phyloP scores from a whole-genome alignment of 2,797 vertebrate genomes.

The Thamnophis elegans region DNA sequence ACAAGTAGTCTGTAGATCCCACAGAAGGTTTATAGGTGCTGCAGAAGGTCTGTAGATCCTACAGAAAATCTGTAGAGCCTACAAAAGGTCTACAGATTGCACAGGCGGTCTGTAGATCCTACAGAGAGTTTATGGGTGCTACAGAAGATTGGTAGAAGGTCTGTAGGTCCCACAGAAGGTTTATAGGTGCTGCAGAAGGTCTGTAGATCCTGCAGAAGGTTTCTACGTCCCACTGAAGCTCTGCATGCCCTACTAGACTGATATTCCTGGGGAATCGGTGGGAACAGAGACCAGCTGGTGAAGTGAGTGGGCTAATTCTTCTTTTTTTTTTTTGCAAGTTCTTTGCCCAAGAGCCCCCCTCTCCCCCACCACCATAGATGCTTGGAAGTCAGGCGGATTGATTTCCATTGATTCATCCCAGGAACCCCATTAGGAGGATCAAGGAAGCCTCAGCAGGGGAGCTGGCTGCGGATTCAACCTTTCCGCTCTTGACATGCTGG shows the following conservation, averaged over 20 bases:
- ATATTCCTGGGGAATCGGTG: neutral
- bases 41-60: too few relatives aligned
- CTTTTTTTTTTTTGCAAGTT: too few relatives aligned
- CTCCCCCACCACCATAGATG: neutral
- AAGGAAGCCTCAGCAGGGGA: neutral
- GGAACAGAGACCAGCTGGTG: neutral
- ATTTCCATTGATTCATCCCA: neutral
- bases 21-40: too few relatives aligned
- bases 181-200: too few relatives aligned
- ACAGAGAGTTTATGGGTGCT: neutral
- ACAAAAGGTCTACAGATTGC: too few relatives aligned
- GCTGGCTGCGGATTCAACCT: neutral
- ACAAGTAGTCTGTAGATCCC: too few relatives aligned
- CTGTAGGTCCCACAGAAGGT: too few relatives aligned
- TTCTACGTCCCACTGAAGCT: neutral
- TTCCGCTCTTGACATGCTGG: accelerated
- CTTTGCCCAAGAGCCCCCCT: neutral
- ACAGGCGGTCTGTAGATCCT: too few relatives aligned
- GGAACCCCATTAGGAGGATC: neutral
- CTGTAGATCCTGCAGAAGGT: neutral
- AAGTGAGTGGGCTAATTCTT: neutral
- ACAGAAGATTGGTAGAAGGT: too few relatives aligned
- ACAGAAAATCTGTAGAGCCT: neutral
- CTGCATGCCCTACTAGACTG: neutral
- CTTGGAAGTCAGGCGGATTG: neutral